phyloP scores from a whole-genome alignment of 53 echinoderm and acorn worm genomes.

The Stichopus horrens region DNA sequence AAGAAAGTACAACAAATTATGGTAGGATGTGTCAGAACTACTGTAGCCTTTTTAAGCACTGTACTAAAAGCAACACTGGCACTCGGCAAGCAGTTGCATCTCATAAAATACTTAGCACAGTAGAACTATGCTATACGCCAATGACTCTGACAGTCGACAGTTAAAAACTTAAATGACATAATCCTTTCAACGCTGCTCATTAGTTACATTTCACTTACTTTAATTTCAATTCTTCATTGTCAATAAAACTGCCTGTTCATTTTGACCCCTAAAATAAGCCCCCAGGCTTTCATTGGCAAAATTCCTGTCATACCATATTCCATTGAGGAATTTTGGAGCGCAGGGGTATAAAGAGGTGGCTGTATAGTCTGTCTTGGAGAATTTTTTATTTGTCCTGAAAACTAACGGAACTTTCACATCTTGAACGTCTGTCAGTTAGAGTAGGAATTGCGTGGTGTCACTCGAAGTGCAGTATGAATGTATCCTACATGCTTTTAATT shows the following conservation, averaged over 20 bases:
- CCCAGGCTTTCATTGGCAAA: neutral
- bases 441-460: too few relatives aligned
- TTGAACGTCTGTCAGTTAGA: too few relatives aligned
- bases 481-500: too few relatives aligned
- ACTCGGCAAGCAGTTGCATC: too few relatives aligned
- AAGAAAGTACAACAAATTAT: too few relatives aligned
- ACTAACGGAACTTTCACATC: neutral
- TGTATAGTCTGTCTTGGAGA: neutral
- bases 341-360: neutral
- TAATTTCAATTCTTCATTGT: constrained; percentile 7
- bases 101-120: too few relatives aligned
- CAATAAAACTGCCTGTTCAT: constrained; percentile 9
- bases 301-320: constrained; percentile 12
- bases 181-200: constrained; percentile 6
- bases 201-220: constrained; percentile 14
- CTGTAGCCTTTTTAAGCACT: too few relatives aligned
- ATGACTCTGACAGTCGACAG: too few relatives aligned
- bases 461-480: too few relatives aligned
- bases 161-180: neutral
- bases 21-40: too few relatives aligned
- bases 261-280: constrained; percentile 18
- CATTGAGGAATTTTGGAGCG: neutral
- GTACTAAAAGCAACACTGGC: too few relatives aligned
- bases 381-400: neutral
- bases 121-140: too few relatives aligned